A percentile compares a stretch with the other conserved stretches of the same genome.
Evolutionary conservation across 2,888 invertebrate genomes (phyloP).

Genomic region (Eulithis prunata): DNA sequence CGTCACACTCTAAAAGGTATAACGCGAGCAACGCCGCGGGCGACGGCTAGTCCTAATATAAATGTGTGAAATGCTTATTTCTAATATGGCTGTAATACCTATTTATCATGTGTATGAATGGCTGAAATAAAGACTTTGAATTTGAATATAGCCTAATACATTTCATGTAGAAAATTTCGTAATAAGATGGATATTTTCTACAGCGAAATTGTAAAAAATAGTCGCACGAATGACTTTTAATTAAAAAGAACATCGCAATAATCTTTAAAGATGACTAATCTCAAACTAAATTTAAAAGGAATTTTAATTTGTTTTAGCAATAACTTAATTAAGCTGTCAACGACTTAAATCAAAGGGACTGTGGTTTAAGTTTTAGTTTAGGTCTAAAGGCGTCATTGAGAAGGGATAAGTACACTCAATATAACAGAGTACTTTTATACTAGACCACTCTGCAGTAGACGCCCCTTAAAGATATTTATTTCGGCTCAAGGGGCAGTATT

Average conservation of each 20-base stretch:
- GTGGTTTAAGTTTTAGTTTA: conserved; percentile 3
- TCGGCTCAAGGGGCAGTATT: conserved; percentile 62
- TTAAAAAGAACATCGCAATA: conserved; percentile 10
- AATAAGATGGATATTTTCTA: no score
- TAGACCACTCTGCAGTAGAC: conserved; percentile 49
- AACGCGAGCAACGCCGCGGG: no score
- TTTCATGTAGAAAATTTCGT: no score
- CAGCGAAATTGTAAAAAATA: no score
- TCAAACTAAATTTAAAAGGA: conserved; percentile 23
- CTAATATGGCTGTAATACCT: no score
- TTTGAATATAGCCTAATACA: no score
- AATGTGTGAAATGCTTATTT: no score
- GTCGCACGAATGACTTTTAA: conserved; percentile 6
- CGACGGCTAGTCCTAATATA: no score
- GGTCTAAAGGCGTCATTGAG: conserved; percentile 16
- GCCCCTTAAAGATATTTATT: conserved; percentile 70
- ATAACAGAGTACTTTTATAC: conserved; percentile 36
- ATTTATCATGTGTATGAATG: no score
- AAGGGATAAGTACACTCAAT: conserved; percentile 38
- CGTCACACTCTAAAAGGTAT: no score
- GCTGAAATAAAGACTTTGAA: no score
- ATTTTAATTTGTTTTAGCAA: conserved; percentile 27
- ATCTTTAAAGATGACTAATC: conserved; percentile 18
- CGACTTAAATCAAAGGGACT: conserved; percentile 15
- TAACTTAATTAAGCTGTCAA: conserved; percentile 18